Evolutionary conservation across 2,888 invertebrate genomes (phyloP).

Genomic region (Hypena proboscidalis): DNA sequence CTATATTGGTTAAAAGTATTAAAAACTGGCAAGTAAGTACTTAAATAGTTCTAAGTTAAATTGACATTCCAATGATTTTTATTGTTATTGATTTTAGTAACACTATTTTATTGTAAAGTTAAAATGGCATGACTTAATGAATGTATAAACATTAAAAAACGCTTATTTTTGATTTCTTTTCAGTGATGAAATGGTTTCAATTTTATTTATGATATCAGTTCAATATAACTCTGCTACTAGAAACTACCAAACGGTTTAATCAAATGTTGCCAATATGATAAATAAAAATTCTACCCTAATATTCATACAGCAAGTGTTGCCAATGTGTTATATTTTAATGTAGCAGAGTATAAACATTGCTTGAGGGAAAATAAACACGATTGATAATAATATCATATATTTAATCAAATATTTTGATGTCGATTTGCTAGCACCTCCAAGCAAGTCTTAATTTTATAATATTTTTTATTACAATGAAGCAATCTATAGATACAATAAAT

Average conservation of each 20-base stretch:
- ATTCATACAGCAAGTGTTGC: background rate
- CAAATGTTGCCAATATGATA: constrained; percentile 18
- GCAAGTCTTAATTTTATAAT: constrained; percentile 9
- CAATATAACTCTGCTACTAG: constrained; percentile 9
- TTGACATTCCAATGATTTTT: constrained; percentile 54
- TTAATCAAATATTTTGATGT: background rate
- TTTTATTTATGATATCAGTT: constrained; percentile 12
- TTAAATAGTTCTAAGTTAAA: constrained; percentile 47
- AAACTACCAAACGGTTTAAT: constrained; percentile 5
- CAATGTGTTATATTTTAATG: constrained; percentile 2
- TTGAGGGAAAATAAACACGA: constrained; percentile 3
- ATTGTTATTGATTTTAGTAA: constrained; percentile 32
- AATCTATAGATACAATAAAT: constrained; percentile 50
- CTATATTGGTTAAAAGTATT: constrained; percentile 42
- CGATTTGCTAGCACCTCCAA: background rate
- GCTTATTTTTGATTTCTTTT: constrained; percentile 19
- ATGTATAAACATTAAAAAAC: constrained; percentile 25
- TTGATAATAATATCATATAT: background rate
- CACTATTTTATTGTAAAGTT: too few relatives aligned
- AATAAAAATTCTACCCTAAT: constrained; percentile 13
- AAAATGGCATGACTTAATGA: too few relatives aligned
- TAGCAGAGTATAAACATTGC: constrained; percentile 5
- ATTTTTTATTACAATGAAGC: constrained; percentile 42
- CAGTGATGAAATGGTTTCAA: constrained; percentile 28
- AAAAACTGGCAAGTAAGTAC: constrained; percentile 43